These are phyloP conservation scores for Cervus canadensis DNA, from an alignment of 2,113 vertebrate species.

Conservation along the genomic window DNA sequence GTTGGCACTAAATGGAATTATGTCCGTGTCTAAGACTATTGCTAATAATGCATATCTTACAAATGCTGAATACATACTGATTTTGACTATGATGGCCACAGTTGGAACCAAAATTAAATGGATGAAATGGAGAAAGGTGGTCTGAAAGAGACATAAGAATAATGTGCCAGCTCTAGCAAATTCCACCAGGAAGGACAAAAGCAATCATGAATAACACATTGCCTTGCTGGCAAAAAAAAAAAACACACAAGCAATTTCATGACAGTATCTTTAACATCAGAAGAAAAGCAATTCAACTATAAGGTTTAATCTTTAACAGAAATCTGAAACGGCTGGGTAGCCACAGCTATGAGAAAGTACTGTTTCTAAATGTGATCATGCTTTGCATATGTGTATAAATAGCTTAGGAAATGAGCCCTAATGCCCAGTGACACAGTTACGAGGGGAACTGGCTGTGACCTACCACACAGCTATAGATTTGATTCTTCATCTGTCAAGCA, in stretches of 20 bases:
- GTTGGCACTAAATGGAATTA: background rate
- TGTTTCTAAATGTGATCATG: background rate
- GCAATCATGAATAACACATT: background rate
- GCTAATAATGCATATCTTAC: background rate
- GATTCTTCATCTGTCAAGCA: background rate
- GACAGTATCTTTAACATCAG: background rate
- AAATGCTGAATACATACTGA: background rate
- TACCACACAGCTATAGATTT: background rate
- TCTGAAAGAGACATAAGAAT: background rate
- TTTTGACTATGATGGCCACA: background rate
- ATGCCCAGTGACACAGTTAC: background rate
- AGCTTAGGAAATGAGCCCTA: background rate
- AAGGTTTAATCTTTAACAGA: constrained; percentile 20
- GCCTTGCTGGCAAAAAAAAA: background rate
- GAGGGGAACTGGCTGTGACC: background rate
- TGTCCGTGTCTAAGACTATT: background rate
- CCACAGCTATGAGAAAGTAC: background rate
- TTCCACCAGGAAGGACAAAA: background rate
- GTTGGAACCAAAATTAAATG: background rate
- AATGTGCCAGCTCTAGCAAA: background rate
- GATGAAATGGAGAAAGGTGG: background rate
- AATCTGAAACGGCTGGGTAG: background rate
- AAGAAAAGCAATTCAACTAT: background rate
- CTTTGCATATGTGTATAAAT: background rate
- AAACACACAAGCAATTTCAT: background rate